Base-by-base conservation (phyloP, 2,113 vertebrate genomes). In the Limnothrissa miodon region DNA sequence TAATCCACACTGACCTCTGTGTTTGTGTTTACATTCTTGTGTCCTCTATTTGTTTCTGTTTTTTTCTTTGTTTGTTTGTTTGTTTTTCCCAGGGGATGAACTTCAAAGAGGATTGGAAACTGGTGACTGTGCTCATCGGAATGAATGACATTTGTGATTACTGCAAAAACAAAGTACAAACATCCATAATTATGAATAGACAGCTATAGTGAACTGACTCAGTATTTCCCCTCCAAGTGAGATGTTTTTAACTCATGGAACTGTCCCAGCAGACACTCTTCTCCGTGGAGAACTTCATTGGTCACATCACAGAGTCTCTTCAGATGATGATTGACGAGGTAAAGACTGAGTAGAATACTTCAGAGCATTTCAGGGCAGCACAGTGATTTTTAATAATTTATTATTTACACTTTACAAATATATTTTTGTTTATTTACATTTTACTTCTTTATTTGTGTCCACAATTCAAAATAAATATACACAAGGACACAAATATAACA, bases 121-220 rank as follows among this genome's bases (percentile, higher is more conserved):
- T 93, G 45, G 86, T 92, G 81, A 92, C 93, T 1, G 45, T 93
- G 62, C 85, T 93, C 78, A 93, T 93, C 45, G 93, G 92, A 78
- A 89, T 90, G 88, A 94, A 93, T 36, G 92, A 93, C 86, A 87
- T 93, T 80, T 94, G 92, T 33, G 90, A 94, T 83, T 90, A 90
- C 86, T 93, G 93, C 45, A 93, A 93, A 86, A 44, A 94, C 83
- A 90, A 91, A 84, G 92, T 92, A 39, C 21, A 39, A 25, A 80
- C 21, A 59, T 7, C 66, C 83, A 70, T 23, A n/a, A n/a, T n/a
- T 51, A 0, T 33, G 11, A 13, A 29, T 15, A 9, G 29, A 9
- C 29, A 70, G 9, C 13, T 9, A 70, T 29, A 62, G n/a, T 62
- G 29, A 74, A 33, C 29, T 29, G n/a, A 62, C 56, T 62, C 21